Evolutionary conservation across 2,797 vertebrate species (phyloP).

Genomic region (Pseudochirops cupreus): DNA sequence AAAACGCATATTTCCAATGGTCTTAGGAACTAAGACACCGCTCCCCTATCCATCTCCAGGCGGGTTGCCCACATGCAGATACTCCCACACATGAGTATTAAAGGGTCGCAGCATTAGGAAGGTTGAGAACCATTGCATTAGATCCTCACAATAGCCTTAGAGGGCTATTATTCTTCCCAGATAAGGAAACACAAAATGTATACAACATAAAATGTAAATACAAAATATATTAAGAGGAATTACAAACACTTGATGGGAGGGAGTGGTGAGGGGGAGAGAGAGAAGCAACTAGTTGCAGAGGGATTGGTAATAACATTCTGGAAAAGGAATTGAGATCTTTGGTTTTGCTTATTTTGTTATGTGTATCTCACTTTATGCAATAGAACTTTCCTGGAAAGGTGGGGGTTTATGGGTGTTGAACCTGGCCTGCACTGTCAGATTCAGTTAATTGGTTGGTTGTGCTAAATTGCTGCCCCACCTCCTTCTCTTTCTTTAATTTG

Average conservation of each 20-base stretch:
- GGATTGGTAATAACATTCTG: not conserved
- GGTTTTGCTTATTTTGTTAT: not conserved
- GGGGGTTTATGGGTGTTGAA: not conserved
- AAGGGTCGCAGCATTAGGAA: too few relatives aligned
- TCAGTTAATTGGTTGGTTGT: conserved; percentile 1
- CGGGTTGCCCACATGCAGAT: too few relatives aligned
- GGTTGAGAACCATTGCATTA: not conserved
- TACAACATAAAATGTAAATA: not conserved
- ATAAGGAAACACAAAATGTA: not conserved
- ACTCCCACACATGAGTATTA: too few relatives aligned
- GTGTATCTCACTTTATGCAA: not conserved
- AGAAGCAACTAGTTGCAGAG: not conserved
- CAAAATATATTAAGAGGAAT: not conserved
- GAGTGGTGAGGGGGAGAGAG: not conserved
- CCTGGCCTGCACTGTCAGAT: not conserved
- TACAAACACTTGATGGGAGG: not conserved
- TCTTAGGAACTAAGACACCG: too few relatives aligned
- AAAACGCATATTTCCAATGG: too few relatives aligned
- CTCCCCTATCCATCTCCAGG: too few relatives aligned
- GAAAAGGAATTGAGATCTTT: not conserved
- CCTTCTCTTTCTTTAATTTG: not conserved
- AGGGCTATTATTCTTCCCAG: not conserved
- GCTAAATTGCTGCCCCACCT: not conserved
- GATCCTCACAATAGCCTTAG: not conserved
- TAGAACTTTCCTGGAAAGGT: not conserved